These are phyloP conservation scores for Euphonia xanthogaster DNA, from an alignment of 2,797 vertebrate species.

Conservation along the genomic window DNA sequence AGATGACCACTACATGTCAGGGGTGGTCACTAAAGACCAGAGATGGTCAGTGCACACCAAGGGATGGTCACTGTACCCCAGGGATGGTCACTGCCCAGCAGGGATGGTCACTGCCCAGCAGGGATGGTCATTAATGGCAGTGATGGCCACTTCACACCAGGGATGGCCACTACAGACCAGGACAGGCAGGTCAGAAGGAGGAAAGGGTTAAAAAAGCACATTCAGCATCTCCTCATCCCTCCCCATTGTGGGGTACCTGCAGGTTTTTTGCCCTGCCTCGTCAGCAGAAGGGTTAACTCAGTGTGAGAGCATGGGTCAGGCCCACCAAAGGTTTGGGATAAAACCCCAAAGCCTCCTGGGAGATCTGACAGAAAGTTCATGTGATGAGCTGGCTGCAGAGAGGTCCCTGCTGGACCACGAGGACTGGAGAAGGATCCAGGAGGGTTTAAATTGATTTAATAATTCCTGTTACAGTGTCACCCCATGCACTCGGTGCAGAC, in stretches of 20 bases:
- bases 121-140: accelerated
- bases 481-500: neutral
- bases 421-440: accelerated
- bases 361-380: neutral
- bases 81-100: accelerated
- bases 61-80: accelerated
- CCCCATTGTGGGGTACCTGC: neutral
- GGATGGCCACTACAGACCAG: accelerated
- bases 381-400: neutral
- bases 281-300: neutral
- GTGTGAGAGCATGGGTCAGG: accelerated
- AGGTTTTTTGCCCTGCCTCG: neutral
- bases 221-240: neutral
- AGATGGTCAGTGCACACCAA: accelerated
- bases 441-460: neutral
- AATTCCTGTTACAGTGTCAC: neutral
- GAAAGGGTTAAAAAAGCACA: neutral
- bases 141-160: accelerated
- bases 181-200: neutral
- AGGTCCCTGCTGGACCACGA: neutral
- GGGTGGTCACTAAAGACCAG: accelerated
- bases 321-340: neutral
- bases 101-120: accelerated
- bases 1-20: accelerated
- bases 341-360: neutral